These are phyloP conservation scores for Protomyctophum bolini DNA, from an alignment of 2,113 vertebrate species.

Conservation along the genomic window DNA sequence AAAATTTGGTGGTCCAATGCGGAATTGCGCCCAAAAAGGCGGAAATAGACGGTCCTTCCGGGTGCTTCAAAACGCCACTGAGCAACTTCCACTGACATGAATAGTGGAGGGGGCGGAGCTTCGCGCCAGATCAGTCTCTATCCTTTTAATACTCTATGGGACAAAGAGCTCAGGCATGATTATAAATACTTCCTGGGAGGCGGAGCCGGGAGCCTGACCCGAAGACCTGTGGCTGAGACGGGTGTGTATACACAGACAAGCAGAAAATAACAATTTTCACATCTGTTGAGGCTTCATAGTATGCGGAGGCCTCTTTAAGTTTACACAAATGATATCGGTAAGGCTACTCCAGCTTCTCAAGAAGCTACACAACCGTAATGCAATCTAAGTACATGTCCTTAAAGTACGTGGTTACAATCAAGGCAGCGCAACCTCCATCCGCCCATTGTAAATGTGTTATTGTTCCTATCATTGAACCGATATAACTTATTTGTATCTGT, in stretches of 20 bases:
- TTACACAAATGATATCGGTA: slow-evolving; percentile 10
- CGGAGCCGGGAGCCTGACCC: slow-evolving; percentile 43
- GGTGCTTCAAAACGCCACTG: too few species aligned
- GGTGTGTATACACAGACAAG: slow-evolving; percentile 55
- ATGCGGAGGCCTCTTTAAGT: slow-evolving; percentile 29
- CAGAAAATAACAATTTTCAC: slow-evolving; percentile 56
- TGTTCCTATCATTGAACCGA: slow-evolving; percentile 42
- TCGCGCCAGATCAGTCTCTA: too few species aligned
- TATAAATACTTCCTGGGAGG: slow-evolving; percentile 60
- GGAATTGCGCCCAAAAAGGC: too few species aligned
- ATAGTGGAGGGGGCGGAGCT: too few species aligned
- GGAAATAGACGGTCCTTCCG: too few species aligned
- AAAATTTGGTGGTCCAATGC: too few species aligned
- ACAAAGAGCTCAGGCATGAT: slow-evolving; percentile 34
- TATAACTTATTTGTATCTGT: slow-evolving; percentile 39
- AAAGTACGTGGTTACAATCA: slow-evolving; percentile 70
- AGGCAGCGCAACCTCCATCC: slow-evolving; percentile 60
- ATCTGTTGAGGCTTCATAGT: slow-evolving; percentile 31
- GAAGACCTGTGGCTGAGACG: slow-evolving; percentile 46
- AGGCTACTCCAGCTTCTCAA: slow-evolving; percentile 41
- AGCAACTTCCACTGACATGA: too few species aligned
- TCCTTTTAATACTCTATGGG: too few species aligned
- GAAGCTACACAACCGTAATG: slow-evolving; percentile 41
- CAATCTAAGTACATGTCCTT: slow-evolving; percentile 52
- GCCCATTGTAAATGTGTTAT: slow-evolving; percentile 39